Conservation (phyloP, 1,140 invertebrate species). For the Battus philenor region DNA sequence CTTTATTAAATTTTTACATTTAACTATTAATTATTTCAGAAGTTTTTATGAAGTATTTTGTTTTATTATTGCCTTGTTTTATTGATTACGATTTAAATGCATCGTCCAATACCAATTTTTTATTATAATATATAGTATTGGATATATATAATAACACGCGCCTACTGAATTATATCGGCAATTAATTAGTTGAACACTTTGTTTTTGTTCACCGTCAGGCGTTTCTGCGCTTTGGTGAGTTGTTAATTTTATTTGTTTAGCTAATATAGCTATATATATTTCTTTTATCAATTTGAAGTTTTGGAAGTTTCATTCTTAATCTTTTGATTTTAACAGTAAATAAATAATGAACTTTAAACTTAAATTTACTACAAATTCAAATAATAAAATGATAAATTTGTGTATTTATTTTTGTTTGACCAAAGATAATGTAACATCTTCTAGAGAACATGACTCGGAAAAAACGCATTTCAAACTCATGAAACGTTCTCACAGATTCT, state of each 20-base stretch:
- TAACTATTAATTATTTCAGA: no score
- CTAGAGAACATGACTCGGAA: constrained; percentile 4
- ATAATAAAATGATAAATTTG: no score
- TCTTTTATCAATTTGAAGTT: background rate
- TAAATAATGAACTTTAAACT: background rate
- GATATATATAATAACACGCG: no score
- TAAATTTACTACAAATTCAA: background rate
- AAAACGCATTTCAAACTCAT: constrained; percentile 5
- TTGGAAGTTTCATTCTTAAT: background rate
- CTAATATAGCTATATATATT: background rate
- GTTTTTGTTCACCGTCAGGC: no score
- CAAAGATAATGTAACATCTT: background rate
- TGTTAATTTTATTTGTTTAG: background rate
- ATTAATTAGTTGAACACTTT: background rate
- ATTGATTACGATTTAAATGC: no score
- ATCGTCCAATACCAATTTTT: no score
- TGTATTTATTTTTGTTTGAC: background rate
- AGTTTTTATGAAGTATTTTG: no score
- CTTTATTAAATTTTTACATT: no score
- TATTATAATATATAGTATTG: no score
- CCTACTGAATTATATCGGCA: no score
- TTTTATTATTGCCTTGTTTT: no score
- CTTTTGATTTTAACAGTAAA: background rate
- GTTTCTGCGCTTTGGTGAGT: no score
- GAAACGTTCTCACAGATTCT: constrained; percentile 13